Percentiles rank a stretch among this genome's conserved stretches.
phyloP scores from a whole-genome alignment of 2,888 invertebrate species.

The Nemoura dubitans region DNA sequence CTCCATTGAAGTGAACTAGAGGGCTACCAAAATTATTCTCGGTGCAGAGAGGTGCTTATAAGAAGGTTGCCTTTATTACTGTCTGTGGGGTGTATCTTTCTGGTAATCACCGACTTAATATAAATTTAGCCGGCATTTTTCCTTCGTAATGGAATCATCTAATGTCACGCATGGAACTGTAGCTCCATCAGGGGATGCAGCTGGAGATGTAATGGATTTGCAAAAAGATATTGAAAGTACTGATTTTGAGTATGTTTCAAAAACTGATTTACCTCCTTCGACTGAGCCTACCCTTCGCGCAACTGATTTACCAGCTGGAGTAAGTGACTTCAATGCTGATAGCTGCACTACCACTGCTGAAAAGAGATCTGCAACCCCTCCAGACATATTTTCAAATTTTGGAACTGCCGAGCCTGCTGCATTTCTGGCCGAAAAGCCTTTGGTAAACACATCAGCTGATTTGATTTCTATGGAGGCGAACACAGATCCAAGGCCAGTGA shows the following conservation, averaged over 20 bases:
- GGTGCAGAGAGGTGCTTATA: not conserved
- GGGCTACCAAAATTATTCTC: not conserved
- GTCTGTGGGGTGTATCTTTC: not conserved
- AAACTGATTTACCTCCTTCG: not conserved
- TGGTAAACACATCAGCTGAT: not conserved
- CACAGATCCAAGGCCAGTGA: slow-evolving; percentile 5
- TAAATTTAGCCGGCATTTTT: not conserved
- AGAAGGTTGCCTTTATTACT: not conserved
- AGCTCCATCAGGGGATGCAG: not conserved
- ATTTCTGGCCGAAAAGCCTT: not conserved
- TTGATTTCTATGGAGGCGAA: not conserved
- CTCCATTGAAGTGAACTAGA: not conserved
- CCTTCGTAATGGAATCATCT: not conserved
- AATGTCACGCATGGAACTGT: slow-evolving; percentile 8
- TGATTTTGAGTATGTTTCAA: slow-evolving; percentile 16
- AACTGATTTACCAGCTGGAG: not conserved
- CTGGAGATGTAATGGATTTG: not conserved
- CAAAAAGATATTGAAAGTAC: slow-evolving; percentile 1
- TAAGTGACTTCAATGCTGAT: not conserved
- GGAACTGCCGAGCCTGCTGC: not conserved
- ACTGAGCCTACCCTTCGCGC: not conserved
- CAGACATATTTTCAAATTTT: not conserved
- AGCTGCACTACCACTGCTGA: not conserved
- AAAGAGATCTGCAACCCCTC: not conserved
- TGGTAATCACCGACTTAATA: not conserved